Percentiles rank a stretch among this genome's conserved stretches.
Conservation (phyloP, 2,113 vertebrate genomes). For the Phodopus roborovskii region DNA sequence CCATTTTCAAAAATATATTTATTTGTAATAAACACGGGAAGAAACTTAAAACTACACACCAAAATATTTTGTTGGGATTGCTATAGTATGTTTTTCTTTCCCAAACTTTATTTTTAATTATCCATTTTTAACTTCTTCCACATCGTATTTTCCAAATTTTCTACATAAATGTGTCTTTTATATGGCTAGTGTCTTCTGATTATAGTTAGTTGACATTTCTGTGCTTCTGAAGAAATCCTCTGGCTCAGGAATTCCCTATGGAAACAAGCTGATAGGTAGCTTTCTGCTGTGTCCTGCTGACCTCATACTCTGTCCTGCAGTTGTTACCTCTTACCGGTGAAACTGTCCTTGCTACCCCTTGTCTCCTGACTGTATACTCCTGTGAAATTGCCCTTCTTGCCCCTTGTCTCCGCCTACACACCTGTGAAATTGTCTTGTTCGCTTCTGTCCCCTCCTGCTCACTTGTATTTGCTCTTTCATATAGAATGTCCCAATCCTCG, state of each 20-base stretch:
- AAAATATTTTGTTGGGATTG: neutral
- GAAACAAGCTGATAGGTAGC: neutral
- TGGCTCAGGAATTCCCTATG: neutral
- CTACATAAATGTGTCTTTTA: neutral
- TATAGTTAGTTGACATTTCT: neutral
- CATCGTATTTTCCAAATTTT: slow-evolving; percentile 6
- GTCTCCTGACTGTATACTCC: neutral
- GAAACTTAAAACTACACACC: neutral
- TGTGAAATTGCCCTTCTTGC: neutral
- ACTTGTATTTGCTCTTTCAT: neutral
- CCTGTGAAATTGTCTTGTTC: neutral
- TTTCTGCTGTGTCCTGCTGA: neutral
- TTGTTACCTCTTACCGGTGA: neutral
- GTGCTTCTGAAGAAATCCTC: slow-evolving; percentile 4
- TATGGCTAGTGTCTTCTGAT: neutral
- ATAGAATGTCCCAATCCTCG: neutral
- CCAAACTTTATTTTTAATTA: slow-evolving; percentile 10
- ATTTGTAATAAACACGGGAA: neutral
- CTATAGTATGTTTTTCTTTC: neutral
- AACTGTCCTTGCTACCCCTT: neutral
- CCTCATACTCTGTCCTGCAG: neutral
- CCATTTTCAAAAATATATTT: neutral
- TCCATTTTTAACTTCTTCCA: neutral
- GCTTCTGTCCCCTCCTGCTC: neutral
- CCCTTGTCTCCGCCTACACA: no score